A percentile compares a stretch with the other conserved stretches of the same genome.
These are phyloP conservation scores for Drosophila ustulata DNA, from an alignment of 2,888 invertebrate species.

Conservation along the genomic window DNA sequence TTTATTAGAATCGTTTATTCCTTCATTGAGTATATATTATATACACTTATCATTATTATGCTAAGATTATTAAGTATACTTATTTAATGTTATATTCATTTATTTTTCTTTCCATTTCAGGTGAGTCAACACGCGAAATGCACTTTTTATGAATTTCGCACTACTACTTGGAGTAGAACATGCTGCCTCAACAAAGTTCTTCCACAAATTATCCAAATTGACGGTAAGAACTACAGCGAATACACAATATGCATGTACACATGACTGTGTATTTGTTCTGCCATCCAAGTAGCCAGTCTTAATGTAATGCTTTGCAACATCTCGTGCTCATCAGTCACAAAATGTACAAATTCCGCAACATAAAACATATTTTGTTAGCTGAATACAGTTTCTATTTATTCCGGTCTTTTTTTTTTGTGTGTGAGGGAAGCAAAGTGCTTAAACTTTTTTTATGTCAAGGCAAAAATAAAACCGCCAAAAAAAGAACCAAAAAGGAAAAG, in stretches of 20 bases:
- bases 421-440: conserved; percentile 64
- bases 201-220: conserved; percentile 6
- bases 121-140: neutral
- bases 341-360: conserved; percentile 73
- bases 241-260: neutral
- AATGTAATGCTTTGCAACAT: conserved; percentile 34
- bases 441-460: conserved; percentile 65
- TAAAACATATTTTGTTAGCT: conserved; percentile 75
- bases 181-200: neutral
- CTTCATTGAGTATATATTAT: too few relatives aligned
- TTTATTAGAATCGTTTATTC: too few relatives aligned
- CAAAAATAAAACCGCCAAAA: conserved; percentile 46
- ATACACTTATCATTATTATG: too few relatives aligned
- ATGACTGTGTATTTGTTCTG: neutral
- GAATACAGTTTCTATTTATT: conserved; percentile 15
- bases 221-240: neutral
- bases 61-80: too few relatives aligned
- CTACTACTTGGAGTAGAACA: neutral
- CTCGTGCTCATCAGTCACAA: conserved; percentile 67
- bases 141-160: neutral
- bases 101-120: neutral
- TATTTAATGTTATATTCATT: neutral
- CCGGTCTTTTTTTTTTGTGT: too few relatives aligned
- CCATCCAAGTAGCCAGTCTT: conserved; percentile 14
- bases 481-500: conserved; percentile 17